Base-by-base conservation (phyloP, 1,140 invertebrate species). In the Heliothis virescens region DNA sequence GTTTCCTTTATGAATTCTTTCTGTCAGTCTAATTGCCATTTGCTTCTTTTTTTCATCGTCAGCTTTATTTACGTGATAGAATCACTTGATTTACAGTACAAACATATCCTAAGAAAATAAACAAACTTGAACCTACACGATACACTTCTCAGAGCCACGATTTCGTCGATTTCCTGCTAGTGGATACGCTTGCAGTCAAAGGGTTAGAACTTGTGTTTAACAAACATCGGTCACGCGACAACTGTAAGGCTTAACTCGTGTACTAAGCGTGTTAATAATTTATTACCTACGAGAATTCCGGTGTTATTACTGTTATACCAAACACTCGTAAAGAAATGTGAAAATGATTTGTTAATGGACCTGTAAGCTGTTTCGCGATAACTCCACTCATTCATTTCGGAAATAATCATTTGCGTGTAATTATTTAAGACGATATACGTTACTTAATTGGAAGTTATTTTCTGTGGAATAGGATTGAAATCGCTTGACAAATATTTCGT, bases 221-320 rank as follows among this genome's bases (percentile, higher is more conserved):
- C 79, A 84, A 84, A 84, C 83, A 84, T 82, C 52, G 41, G 62
- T 79, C 80, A 84, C 83, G 80, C 81, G 75, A 84, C 57, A 59
- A 48, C 57, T 59, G 60, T 78, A 65, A 69, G 82, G 72, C 18
- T 79, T 77, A 53, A 60, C 74, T 78, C 69, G 60, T 78, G 75
- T 81, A 48, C 16, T 63, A 18, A 67, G 50, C 60, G 34, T 74
- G 69, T 53, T 55, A 73, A 60, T 63, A 52, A 26, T 62, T 76
- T 29, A 76, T 63, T 62, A 62, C 48, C 67, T 21, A n/a, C 67
- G 18, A 53, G 60, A 62, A 65, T 77, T 71, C 50, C 55, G 65
- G 15, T 71, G 65, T 60, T 79, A 62, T 78, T 78, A 69, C 48
- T 69, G 48, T 57, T 48, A 52, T 9, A 29, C 13, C 16, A 60